Conservation (phyloP, 1,140 invertebrate genomes). For the Globodera rostochiensis region DNA sequence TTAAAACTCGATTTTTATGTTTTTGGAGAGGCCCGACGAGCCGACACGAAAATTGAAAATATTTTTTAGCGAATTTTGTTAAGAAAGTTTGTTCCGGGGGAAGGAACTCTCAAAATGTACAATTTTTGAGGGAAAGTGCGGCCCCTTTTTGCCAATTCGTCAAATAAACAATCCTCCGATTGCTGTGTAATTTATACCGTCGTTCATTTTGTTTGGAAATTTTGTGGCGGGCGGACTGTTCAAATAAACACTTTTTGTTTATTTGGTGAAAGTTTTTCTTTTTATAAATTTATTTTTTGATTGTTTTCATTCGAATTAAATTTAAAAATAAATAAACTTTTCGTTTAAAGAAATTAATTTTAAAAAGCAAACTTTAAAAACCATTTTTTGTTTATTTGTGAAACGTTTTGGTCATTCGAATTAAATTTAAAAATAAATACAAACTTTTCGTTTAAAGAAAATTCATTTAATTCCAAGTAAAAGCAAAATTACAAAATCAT, state of each 20-base stretch:
- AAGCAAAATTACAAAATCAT: too few species aligned
- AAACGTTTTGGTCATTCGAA: too few species aligned
- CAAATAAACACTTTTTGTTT: background rate
- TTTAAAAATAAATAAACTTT: background rate
- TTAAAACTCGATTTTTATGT: background rate
- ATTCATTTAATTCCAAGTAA: background rate
- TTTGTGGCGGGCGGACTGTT: background rate
- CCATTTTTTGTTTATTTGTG: too few species aligned
- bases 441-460: background rate
- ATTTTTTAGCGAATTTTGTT: too few species aligned
- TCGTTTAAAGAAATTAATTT: background rate
- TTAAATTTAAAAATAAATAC: background rate
- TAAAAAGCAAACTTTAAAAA: background rate
- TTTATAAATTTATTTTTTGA: too few species aligned
- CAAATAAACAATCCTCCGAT: background rate
- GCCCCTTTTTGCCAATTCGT: background rate
- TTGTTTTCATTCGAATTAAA: too few species aligned
- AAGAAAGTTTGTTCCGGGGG: too few species aligned
- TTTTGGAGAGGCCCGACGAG: too few species aligned
- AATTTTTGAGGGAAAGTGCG: too few species aligned
- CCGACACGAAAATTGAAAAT: background rate
- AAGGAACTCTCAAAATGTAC: too few species aligned
- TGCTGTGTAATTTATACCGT: background rate
- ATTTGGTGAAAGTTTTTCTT: background rate
- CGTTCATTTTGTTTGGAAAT: background rate